These are phyloP conservation scores for Bergia sp. DNA, from an alignment of 92 coral and sea anemone genomes.

Conservation along the genomic window DNA sequence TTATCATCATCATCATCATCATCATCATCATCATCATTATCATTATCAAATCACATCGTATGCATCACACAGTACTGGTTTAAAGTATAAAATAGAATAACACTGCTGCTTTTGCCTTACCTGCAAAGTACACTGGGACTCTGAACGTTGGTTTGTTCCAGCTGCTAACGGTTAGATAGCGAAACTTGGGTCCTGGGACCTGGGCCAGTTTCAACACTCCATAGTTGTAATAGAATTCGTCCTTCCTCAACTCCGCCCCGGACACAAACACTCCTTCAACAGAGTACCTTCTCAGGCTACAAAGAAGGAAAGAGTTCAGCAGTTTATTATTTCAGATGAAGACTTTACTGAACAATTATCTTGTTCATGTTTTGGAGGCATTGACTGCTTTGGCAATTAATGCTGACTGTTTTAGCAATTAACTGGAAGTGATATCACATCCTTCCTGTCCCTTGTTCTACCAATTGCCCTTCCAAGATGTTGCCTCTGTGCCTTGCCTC, in stretches of 20 bases:
- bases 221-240: slow-evolving; percentile 35
- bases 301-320: neutral
- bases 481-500: no score
- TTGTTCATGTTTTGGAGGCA: no score
- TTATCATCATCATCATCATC: neutral
- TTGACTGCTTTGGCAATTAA: no score
- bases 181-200: slow-evolving; percentile 36
- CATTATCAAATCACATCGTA: neutral
- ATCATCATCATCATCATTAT: no score
- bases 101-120: neutral
- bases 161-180: slow-evolving; percentile 14
- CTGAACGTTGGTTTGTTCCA: slow-evolving; percentile 26
- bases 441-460: no score
- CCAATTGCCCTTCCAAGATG: no score
- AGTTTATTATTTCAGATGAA: neutral
- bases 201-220: slow-evolving; percentile 25
- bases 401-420: no score
- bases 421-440: no score
- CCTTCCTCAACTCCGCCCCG: slow-evolving; percentile 6
- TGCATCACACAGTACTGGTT: neutral
- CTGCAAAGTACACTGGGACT: slow-evolving; percentile 40
- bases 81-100: no score
- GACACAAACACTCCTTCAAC: slow-evolving; percentile 29
- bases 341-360: neutral
- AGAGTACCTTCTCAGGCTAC: slow-evolving; percentile 5